These are phyloP conservation scores for Polyergus mexicanus DNA, from an alignment of 1,140 invertebrate species.

Conservation along the genomic window DNA sequence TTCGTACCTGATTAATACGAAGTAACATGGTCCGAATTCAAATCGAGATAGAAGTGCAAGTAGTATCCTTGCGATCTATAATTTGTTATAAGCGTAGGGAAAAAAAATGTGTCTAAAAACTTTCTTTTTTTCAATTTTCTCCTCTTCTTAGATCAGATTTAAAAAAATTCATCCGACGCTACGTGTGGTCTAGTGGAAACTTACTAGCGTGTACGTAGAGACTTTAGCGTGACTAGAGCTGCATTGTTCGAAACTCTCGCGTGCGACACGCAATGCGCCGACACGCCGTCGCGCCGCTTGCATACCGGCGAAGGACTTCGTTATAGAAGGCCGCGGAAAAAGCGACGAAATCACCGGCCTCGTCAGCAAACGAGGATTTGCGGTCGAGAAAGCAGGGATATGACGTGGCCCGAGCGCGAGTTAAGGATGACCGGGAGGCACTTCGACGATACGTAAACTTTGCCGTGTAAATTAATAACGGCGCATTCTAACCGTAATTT, in stretches of 20 bases:
- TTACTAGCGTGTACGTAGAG: neutral
- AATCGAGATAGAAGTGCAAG: neutral
- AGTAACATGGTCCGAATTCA: neutral
- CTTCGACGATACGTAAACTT: conserved; percentile 33
- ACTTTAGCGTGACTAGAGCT: neutral
- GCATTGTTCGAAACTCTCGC: conserved; percentile 38
- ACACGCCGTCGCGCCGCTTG: conserved; percentile 5
- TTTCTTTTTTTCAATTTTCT: neutral
- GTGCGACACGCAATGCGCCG: conserved; percentile 51
- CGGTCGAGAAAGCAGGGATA: conserved; percentile 64
- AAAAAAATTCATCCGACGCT: conserved; percentile 9
- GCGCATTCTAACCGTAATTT: neutral
- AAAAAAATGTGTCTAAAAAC: neutral
- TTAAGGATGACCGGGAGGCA: conserved; percentile 30
- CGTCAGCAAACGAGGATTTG: conserved; percentile 65
- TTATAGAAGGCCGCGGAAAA: conserved; percentile 58
- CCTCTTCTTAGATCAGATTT: neutral
- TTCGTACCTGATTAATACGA: neutral
- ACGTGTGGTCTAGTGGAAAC: conserved; percentile 17
- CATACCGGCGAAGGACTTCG: conserved; percentile 59
- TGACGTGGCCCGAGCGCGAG: conserved; percentile 33
- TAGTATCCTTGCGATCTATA: too few relatives aligned
- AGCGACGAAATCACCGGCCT: conserved; percentile 51
- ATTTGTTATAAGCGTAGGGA: neutral
- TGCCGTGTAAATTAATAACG: conserved; percentile 9